These are phyloP conservation scores for Scolopax mira DNA, from an alignment of 2,113 vertebrate genomes.

Conservation along the genomic window DNA sequence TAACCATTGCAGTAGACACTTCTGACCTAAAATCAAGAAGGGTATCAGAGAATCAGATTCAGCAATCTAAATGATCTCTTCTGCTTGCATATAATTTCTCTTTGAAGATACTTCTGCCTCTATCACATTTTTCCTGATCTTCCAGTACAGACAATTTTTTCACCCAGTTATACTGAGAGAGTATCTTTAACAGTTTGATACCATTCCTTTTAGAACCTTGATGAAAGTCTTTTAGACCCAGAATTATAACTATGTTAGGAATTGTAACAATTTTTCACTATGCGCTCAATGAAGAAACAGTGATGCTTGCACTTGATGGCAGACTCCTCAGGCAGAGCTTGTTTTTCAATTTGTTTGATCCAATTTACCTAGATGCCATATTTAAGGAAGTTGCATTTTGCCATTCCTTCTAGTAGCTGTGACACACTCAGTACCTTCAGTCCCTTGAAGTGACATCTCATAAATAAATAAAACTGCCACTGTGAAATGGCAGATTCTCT, in stretches of 20 bases:
- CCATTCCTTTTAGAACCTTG: neutral
- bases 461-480: neutral
- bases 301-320: neutral
- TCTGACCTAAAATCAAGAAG: neutral
- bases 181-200: neutral
- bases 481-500: neutral
- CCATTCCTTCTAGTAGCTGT: neutral
- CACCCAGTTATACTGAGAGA: neutral
- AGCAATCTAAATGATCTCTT: neutral
- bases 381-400: neutral
- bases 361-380: neutral
- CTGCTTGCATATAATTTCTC: neutral
- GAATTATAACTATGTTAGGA: neutral
- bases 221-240: neutral
- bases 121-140: neutral
- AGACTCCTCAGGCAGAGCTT: neutral
- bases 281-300: rapidly evolving
- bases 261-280: neutral
- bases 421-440: neutral
- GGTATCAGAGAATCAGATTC: neutral
- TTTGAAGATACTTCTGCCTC: neutral
- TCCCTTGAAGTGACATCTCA: neutral
- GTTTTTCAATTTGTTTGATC: neutral
- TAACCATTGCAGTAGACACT: neutral
- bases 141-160: neutral